Evolutionary conservation across 2,113 vertebrate species (phyloP), one percentile per base, ranked within the genome.

Genomic region (Eubucco bourcierii): DNA sequence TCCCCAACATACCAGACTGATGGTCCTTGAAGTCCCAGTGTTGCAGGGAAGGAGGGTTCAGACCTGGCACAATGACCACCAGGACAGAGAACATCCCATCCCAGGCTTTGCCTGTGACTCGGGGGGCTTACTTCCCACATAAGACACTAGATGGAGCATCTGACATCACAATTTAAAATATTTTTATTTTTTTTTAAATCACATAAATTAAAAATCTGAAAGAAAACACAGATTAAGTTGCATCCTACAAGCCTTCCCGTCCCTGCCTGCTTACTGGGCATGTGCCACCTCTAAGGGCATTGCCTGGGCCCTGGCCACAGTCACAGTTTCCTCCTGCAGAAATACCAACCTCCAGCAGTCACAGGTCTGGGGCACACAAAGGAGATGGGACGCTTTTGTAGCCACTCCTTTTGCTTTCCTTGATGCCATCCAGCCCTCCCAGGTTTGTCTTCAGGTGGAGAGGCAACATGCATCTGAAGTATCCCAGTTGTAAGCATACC

Each of bases 131-230:
- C 90, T 96, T 58, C 86, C 29, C 66, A 91, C 79, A 79, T 87
- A 86, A 94, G 87, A 85, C 96, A 94, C 95, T 96, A 96, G 94
- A 94, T 95, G 95, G 94, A 96, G 96, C 76, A 91, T 93, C 63
- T 90, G 18, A 89, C 95, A 85, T 41, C 82, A 0, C 0, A 0
- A 37, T 37, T 37, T 8, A 37, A 37, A 37, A 37, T 85, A 88
- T 53, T 47, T n/a, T 13, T 6, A 41, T 39, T 52, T 28, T 28
- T 9, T 58, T 64, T 58, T 18, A 4, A 80, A 87, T 84, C 29
- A 56, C 29, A 4, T 56, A 84, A 83, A 83, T 9, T 28, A 59
- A 68, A 87, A 82, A 71, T 10, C 47, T 34, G 89, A 90, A 79
- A 53, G 94, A 85, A 85, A 87, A 24, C 76, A n/a, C 29, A 80